phyloP scores from a whole-genome alignment of 1,140 invertebrate species.

The Spodoptera litura region DNA sequence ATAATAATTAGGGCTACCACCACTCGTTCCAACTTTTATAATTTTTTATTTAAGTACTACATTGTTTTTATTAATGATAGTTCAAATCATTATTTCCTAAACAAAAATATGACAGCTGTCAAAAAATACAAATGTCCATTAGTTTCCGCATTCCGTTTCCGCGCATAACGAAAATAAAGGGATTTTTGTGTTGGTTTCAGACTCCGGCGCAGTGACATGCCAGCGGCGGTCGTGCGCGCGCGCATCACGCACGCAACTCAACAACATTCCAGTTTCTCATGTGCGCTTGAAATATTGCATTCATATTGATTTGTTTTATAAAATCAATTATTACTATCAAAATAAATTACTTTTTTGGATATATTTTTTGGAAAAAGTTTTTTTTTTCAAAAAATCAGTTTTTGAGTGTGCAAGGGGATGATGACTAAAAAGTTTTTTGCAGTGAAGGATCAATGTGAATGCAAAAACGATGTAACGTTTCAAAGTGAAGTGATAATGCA shows the following conservation, averaged over 20 bases:
- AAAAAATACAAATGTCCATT: slow-evolving; percentile 7
- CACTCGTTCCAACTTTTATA: no score
- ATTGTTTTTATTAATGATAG: no score
- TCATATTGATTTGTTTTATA: slow-evolving; percentile 25
- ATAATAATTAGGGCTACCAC: no score
- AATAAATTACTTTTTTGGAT: no score
- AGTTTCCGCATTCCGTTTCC: slow-evolving; percentile 42
- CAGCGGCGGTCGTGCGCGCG: slow-evolving; percentile 31
- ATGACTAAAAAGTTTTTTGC: slow-evolving; percentile 12
- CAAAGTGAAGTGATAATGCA: slow-evolving; percentile 38
- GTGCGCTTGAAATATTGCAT: slow-evolving; percentile 26
- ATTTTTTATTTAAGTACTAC: no score
- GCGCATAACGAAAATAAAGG: slow-evolving; percentile 42
- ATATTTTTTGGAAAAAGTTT: no score
- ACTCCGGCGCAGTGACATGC: slow-evolving; percentile 38
- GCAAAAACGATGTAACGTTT: slow-evolving; percentile 36
- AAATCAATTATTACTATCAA: no score
- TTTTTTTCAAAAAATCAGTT: background rate
- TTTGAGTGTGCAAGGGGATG: background rate
- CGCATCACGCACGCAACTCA: slow-evolving; percentile 24
- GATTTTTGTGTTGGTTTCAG: slow-evolving; percentile 45
- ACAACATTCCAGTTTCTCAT: slow-evolving; percentile 37
- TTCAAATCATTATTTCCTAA: background rate
- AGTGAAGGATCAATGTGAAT: slow-evolving; percentile 42
- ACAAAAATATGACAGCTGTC: background rate